These are phyloP conservation scores for Platalea minor DNA, from an alignment of 2,797 vertebrate species.

Conservation along the genomic window DNA sequence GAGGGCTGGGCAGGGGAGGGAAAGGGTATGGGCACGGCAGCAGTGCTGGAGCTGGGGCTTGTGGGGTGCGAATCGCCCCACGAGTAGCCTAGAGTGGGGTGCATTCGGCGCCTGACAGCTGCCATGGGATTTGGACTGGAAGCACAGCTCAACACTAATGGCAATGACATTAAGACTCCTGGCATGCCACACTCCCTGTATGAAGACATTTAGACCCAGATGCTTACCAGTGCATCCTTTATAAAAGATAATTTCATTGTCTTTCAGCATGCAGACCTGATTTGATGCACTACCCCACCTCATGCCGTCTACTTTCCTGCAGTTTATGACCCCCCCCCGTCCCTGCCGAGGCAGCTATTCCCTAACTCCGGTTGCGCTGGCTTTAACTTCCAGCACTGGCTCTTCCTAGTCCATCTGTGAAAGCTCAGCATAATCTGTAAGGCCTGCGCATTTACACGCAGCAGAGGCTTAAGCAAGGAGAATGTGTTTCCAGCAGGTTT, in stretches of 20 bases:
- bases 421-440: not conserved
- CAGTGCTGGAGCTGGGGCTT: too few relatives aligned
- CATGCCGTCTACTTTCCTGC: not conserved
- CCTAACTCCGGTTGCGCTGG: not conserved
- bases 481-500: not conserved
- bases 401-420: not conserved
- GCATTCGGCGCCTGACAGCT: not conserved
- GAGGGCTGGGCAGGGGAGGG: not conserved
- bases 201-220: too few relatives aligned
- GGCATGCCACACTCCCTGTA: fast-evolving
- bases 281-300: not conserved
- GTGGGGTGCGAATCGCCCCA: fast-evolving
- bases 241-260: not conserved
- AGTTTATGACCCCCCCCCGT: not conserved
- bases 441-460: not conserved
- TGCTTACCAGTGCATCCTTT: not conserved
- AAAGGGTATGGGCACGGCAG: not conserved
- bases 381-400: not conserved
- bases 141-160: not conserved
- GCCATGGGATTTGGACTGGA: not conserved
- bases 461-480: not conserved
- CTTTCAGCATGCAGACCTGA: not conserved
- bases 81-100: fast-evolving
- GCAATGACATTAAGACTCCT: not conserved
- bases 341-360: not conserved